A percentile compares a stretch with the other conserved stretches of the same genome.
phyloP scores from a whole-genome alignment of 2,888 invertebrate genomes.

The Phorcus lineatus region DNA sequence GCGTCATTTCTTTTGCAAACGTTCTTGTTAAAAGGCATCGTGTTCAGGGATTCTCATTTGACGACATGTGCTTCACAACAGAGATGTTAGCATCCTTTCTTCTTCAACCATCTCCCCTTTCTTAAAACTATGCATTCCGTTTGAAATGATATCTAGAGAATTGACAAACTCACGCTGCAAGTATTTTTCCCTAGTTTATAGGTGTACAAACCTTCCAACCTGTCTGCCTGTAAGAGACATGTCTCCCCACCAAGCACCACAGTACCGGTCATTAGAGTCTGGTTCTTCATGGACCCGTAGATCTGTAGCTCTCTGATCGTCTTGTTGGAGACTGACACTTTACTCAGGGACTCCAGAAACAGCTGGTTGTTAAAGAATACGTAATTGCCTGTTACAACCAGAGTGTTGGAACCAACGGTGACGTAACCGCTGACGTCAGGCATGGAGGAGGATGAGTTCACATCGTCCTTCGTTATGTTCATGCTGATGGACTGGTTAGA shows the following conservation, averaged over 20 bases:
- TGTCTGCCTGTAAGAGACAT: not conserved
- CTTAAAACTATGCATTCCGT: too few species aligned
- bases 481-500: not conserved
- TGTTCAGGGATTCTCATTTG: too few species aligned
- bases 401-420: not conserved
- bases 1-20: too few species aligned
- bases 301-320: not conserved
- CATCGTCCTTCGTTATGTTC: not conserved
- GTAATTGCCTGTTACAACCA: not conserved
- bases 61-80: too few species aligned
- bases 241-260: not conserved
- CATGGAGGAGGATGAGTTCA: not conserved
- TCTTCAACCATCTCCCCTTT: too few species aligned
- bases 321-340: not conserved
- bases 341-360: too few species aligned
- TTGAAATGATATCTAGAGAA: too few species aligned
- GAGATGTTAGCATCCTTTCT: too few species aligned
- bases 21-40: too few species aligned
- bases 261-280: not conserved
- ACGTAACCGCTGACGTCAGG: not conserved
- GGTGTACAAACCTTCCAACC: constrained; percentile 1
- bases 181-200: not conserved
- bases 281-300: not conserved
- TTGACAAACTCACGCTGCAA: not conserved
- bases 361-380: not conserved